Percentiles rank a stretch among this genome's conserved stretches.
Conservation (phyloP, 2,797 vertebrate genomes). For the Rhinoraja longicauda region DNA sequence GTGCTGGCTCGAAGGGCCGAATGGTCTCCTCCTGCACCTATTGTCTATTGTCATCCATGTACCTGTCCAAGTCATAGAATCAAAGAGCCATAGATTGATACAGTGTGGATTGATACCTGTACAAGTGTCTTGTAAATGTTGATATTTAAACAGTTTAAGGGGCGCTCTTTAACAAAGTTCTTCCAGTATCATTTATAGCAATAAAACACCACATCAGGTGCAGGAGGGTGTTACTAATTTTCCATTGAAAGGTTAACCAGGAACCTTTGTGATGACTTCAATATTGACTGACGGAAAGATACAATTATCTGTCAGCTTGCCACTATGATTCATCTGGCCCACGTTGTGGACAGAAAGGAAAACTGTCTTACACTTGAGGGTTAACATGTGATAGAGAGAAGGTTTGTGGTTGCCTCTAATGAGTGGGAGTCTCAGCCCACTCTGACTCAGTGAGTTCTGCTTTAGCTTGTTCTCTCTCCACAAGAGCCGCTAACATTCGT, state of each 20-base stretch:
- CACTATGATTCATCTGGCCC: neutral
- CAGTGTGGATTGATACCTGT: too few relatives aligned
- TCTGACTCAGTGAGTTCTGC: neutral
- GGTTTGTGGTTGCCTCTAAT: neutral
- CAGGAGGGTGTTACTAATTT: too few relatives aligned
- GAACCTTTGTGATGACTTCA: neutral
- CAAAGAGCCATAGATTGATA: too few relatives aligned
- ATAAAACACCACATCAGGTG: neutral
- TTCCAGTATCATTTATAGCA: neutral
- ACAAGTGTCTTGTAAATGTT: too few relatives aligned
- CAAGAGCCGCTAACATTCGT: neutral
- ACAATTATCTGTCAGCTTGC: neutral
- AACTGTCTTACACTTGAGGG: neutral
- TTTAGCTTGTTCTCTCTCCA: neutral
- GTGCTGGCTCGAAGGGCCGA: too few relatives aligned
- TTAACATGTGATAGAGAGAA: neutral
- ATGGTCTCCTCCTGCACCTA: too few relatives aligned
- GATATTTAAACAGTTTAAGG: neutral
- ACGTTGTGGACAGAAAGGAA: neutral
- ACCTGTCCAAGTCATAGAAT: too few relatives aligned
- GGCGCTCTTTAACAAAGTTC: neutral
- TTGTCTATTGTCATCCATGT: too few relatives aligned
- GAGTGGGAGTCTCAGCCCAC: neutral
- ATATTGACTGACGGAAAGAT: constrained; percentile 4
- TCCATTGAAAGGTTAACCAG: neutral